Percentiles rank a stretch among this genome's conserved stretches.
phyloP scores from a whole-genome alignment of 2,888 invertebrate genomes.

The Hypolimnas misippus region DNA sequence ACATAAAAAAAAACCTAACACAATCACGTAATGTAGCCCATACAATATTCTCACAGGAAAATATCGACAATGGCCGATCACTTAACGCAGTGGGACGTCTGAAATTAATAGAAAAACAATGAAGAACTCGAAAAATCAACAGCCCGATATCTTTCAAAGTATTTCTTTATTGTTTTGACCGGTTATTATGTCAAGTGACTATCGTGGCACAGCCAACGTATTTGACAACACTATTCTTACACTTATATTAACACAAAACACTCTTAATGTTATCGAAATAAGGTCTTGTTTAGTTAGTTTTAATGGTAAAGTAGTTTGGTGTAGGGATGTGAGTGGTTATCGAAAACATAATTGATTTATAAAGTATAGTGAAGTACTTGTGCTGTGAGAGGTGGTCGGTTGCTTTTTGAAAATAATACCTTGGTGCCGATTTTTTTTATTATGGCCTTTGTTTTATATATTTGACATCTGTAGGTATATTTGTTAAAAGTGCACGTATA shows the following conservation, averaged over 20 bases:
- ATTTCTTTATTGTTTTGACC: slow-evolving; percentile 74
- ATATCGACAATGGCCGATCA: slow-evolving; percentile 47
- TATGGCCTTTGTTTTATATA: slow-evolving; percentile 25
- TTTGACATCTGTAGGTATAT: slow-evolving; percentile 25
- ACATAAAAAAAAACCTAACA: neutral
- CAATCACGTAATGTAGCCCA: slow-evolving; percentile 20
- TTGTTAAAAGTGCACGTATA: neutral
- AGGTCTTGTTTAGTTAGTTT: slow-evolving; percentile 30
- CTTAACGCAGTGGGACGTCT: slow-evolving; percentile 51
- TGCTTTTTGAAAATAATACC: slow-evolving; percentile 64
- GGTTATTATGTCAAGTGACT: slow-evolving; percentile 72
- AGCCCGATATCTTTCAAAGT: slow-evolving; percentile 69
- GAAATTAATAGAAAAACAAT: slow-evolving; percentile 67
- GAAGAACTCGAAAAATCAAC: slow-evolving; percentile 64
- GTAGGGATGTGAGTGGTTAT: slow-evolving; percentile 70
- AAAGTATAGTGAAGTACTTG: slow-evolving; percentile 54
- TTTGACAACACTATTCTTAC: slow-evolving; percentile 40
- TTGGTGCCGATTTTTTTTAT: slow-evolving; percentile 43
- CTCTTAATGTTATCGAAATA: slow-evolving; percentile 44
- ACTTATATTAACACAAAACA: slow-evolving; percentile 4
- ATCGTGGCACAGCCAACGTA: slow-evolving; percentile 62
- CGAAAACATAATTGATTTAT: slow-evolving; percentile 72
- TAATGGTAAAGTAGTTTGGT: slow-evolving; percentile 40
- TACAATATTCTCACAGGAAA: slow-evolving; percentile 77
- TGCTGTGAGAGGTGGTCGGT: slow-evolving; percentile 35